Base-by-base conservation (phyloP, 2,888 invertebrate genomes). In the Aricia artaxerxes region DNA sequence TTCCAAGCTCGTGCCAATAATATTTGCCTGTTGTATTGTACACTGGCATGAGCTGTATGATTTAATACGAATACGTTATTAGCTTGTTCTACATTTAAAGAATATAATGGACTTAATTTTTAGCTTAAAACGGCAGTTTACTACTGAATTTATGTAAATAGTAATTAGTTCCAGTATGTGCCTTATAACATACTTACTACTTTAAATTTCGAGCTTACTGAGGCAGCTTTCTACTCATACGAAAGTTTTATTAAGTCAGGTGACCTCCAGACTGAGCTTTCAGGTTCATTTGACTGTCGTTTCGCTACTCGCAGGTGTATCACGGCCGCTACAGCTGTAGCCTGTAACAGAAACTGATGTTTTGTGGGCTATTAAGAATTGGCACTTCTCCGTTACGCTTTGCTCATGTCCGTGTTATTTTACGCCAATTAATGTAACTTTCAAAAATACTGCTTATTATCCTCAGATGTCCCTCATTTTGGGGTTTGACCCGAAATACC, bases 321-420 rank as follows among this genome's bases (percentile, higher is more conserved):
- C 69, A 69, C 35, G 35, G 69, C 13, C 69, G 13, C 13, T 69
- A 38, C 69, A 38, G 69, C 35, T 69, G 69, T 69, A 69, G 38
- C 89, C 35, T 69, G 69, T 69, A 69, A 69, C 89, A 84, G 84
- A 89, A 90, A 89, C 86, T 85, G 85, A 57, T 80, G 88, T 88
- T 89, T 91, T 89, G 88, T 85, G 86, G 86, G 85, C 88, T 88
- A 88, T 91, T 91, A 92, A 86, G 85, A 85, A 85, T 87, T 87
- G 84, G 82, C 87, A 89, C 87, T 87, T 84, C 82, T 82, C 82
- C 81, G 83, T 82, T 83, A 81, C 80, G 82, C 82, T 81, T 85
- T 85, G 86, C 84, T 85, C 84, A 76, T 57, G 35, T 76, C 53
- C 31, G 76, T 76, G 76, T 76, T 76, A 76, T 53, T 73, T 73